phyloP scores from a whole-genome alignment of 2,888 invertebrate species.

The Erannis defoliaria region DNA sequence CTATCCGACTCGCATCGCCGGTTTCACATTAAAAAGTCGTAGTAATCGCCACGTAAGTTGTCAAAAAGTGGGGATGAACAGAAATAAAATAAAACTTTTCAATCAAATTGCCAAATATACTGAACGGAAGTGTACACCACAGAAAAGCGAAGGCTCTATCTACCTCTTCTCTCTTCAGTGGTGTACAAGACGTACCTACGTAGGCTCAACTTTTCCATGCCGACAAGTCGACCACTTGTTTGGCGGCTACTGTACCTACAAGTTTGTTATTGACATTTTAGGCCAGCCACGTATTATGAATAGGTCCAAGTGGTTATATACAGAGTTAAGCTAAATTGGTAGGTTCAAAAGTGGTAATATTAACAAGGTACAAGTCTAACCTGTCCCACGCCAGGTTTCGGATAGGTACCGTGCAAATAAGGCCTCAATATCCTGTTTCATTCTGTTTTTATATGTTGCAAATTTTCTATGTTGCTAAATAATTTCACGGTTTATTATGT shows the following conservation, averaged over 20 bases:
- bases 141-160: too few species aligned
- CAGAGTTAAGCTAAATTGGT: slow-evolving; percentile 4
- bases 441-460: slow-evolving; percentile 34
- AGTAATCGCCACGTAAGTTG: too few species aligned
- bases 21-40: background rate
- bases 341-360: slow-evolving; percentile 6
- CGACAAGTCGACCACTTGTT: too few species aligned
- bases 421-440: slow-evolving; percentile 39
- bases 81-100: too few species aligned
- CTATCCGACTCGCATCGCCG: background rate
- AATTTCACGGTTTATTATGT: slow-evolving; percentile 12
- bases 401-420: slow-evolving; percentile 40
- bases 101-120: too few species aligned
- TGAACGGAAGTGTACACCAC: too few species aligned
- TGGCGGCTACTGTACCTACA: background rate
- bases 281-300: slow-evolving; percentile 2
- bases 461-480: slow-evolving; percentile 3
- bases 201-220: too few species aligned
- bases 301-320: slow-evolving; percentile 5
- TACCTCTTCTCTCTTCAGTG: too few species aligned
- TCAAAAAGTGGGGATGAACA: too few species aligned
- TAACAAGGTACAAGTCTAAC: slow-evolving; percentile 30
- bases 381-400: slow-evolving; percentile 31
- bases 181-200: too few species aligned
- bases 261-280: slow-evolving; percentile 12